Percentiles rank a stretch among this genome's conserved stretches.
Evolutionary conservation across 2,797 vertebrate genomes (phyloP).

Genomic region (Pachyuromys duprasi): DNA sequence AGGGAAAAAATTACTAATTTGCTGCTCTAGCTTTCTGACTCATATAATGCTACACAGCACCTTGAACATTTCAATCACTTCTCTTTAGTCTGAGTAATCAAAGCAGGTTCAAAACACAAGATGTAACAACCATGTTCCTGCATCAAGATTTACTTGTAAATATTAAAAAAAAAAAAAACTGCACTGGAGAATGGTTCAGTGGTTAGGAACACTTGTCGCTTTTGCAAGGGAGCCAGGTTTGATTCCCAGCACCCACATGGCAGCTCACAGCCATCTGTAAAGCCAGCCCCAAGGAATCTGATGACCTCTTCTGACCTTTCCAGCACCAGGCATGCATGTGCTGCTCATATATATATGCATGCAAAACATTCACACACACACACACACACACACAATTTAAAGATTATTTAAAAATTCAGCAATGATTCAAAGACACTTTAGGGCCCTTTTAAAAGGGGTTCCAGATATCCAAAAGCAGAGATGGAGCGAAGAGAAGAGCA

Average conservation of each 20-base stretch:
- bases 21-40: not conserved
- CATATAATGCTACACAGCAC: not conserved
- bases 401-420: slow-evolving; percentile 9
- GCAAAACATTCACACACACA: not conserved
- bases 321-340: not conserved
- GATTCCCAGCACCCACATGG: not conserved
- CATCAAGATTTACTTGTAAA: not conserved
- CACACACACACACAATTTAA: not conserved
- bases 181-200: not conserved
- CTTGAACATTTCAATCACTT: slow-evolving; percentile 25
- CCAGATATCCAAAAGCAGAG: not conserved
- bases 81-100: slow-evolving; percentile 43
- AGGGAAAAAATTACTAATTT: not conserved
- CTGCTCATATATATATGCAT: not conserved
- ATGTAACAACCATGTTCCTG: not conserved
- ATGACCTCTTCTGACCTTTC: not conserved
- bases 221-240: not conserved
- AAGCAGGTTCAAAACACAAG: slow-evolving; percentile 42
- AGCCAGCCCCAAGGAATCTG: not conserved
- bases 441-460: not conserved
- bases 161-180: not conserved
- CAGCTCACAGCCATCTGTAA: not conserved
- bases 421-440: slow-evolving; percentile 18
- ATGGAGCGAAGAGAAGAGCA: not conserved
- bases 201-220: not conserved